Evolutionary conservation across 1,140 invertebrate species (phyloP), one percentile per base, ranked within the genome.

Genomic region (Zaprionus ornatus): DNA sequence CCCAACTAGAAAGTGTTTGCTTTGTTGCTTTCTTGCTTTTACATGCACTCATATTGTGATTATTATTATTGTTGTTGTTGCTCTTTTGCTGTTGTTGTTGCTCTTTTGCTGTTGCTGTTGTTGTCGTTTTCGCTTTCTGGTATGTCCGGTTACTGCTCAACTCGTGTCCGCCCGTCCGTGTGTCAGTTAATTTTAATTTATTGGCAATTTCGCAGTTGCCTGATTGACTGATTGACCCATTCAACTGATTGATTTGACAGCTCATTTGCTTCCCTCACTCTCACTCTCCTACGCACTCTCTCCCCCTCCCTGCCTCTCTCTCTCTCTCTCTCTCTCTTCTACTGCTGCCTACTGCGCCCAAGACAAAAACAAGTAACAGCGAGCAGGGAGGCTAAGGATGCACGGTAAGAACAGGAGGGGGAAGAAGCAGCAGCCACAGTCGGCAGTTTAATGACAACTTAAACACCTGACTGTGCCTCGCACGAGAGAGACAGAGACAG

Each of bases 361-460:
- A 4, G 15, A 25, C 42, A 19, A 25, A n/a, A 54, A 62, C 54
- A 37, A 57, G 23, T 59, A 54, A 62, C 67, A 72, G 74, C 54
- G 48, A 69, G 66, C 29, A 32, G 25, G 7, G 25, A 7, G 7
- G 25, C 25, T 27, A 6, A 27, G 25, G 25, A 27, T 27, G 25
- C 6, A 7, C 7, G 25, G 6, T 5, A 27, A 9, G 9, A 32
- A 32, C 29, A 32, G 29, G 29, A 55, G 56, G 64, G 27, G 55
- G 32, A 57, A 66, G 66, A 60, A 67, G 68, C 74, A 65, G 80
- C 37, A 48, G 35, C 19, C 19, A 19, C n/a, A 57, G 55, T 37
- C 66, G 62, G 61, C 67, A 56, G 27, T 78, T 78, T 82, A 82
- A 78, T 82, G 75, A 79, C 80, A 82, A 82, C 75, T 79, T 65